phyloP scores from a whole-genome alignment of 1,140 invertebrate species.

The Leptinotarsa lineolata region DNA sequence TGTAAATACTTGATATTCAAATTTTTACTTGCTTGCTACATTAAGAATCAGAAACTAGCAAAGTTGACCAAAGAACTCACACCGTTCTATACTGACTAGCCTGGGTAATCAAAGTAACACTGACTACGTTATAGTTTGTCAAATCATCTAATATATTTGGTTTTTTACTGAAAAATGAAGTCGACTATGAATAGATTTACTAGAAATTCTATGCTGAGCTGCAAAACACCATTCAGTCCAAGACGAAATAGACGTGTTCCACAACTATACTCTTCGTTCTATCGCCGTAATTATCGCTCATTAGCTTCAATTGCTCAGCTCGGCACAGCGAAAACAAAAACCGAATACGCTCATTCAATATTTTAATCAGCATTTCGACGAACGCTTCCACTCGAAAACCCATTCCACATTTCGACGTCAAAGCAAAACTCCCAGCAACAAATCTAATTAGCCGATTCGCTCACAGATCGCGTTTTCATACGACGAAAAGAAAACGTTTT shows the following conservation, averaged over 20 bases:
- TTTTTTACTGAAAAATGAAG: too few species aligned
- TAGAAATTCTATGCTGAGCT: too few species aligned
- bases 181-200: too few species aligned
- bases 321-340: not conserved
- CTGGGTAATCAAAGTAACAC: too few species aligned
- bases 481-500: constrained; percentile 23
- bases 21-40: too few species aligned
- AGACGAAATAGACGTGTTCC: not conserved
- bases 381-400: not conserved
- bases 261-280: not conserved
- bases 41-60: too few species aligned
- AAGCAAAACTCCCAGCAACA: constrained; percentile 1
- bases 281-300: not conserved
- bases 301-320: constrained; percentile 8
- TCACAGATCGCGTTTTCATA: constrained; percentile 21
- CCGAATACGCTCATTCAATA: not conserved
- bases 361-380: constrained; percentile 3
- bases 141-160: too few species aligned
- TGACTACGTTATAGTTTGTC: too few species aligned
- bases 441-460: constrained; percentile 22
- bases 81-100: too few species aligned
- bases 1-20: too few species aligned
- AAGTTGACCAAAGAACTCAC: too few species aligned
- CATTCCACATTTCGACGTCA: constrained; percentile 3
- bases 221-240: not conserved